Conservation (phyloP, 37 sponge, comb jelly and placozoan genomes). For the Tethya wilhelma region DNA sequence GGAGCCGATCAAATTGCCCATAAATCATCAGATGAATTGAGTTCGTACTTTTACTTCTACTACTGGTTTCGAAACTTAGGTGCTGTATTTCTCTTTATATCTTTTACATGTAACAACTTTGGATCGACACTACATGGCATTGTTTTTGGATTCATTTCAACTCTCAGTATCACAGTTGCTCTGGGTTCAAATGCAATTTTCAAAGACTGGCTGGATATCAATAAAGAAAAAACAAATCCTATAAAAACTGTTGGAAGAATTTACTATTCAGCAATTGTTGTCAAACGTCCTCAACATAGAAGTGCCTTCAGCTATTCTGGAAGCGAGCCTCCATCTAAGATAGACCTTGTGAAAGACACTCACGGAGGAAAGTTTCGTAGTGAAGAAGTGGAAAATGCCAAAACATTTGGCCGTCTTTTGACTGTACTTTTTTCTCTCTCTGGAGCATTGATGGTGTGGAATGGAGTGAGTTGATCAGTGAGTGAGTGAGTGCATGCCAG, state of each 20-base stretch:
- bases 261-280: conserved; percentile 42
- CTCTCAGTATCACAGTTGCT: not conserved
- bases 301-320: conserved; percentile 29
- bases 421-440: not conserved
- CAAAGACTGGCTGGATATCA: not conserved
- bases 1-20: conserved; percentile 49
- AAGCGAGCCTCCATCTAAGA: not conserved
- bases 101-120: not conserved
- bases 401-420: conserved; percentile 32
- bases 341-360: conserved; percentile 27
- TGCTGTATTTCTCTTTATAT: not conserved
- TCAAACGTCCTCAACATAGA: conserved; percentile 28
- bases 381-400: conserved; percentile 43
- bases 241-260: conserved; percentile 58
- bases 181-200: conserved; percentile 7
- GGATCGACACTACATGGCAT: not conserved
- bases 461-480: conserved; percentile 12
- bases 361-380: conserved; percentile 39
- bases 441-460: conserved; percentile 4
- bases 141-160: not conserved
- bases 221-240: conserved; percentile 16
- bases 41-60: conserved; percentile 67
- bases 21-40: conserved; percentile 32
- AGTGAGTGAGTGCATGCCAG: conserved; percentile 4
- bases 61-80: conserved; percentile 68